Conservation (phyloP, 2,113 vertebrate species). For the Australoheros scitulus region DNA sequence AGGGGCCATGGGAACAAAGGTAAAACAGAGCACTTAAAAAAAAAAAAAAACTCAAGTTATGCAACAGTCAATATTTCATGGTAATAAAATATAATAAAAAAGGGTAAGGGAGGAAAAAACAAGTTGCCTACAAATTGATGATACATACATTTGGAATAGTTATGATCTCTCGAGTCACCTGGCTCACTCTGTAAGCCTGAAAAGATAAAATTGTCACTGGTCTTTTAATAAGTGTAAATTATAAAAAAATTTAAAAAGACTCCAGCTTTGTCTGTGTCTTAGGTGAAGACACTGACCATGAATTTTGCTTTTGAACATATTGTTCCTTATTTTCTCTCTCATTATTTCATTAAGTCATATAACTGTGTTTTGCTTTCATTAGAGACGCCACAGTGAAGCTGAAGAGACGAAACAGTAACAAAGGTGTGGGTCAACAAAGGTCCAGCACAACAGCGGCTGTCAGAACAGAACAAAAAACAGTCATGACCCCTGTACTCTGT, state of each 20-base stretch:
- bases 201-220: neutral
- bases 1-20: constrained; percentile 44
- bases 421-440: neutral
- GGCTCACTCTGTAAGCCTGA: neutral
- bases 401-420: neutral
- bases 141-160: neutral
- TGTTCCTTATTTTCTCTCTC: neutral
- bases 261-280: neutral
- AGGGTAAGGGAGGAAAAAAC: neutral
- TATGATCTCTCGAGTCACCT: neutral
- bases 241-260: rapidly evolving
- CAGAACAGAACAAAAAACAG: neutral
- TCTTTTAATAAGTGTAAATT: neutral
- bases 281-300: neutral
- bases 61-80: constrained; percentile 10
- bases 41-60: constrained; percentile 10
- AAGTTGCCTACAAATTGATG: neutral
- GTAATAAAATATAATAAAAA: neutral
- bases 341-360: neutral
- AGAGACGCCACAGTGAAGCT: neutral
- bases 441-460: neutral
- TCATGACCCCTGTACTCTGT: neutral
- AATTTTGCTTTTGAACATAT: neutral
- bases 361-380: neutral
- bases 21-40: neutral